Base-by-base conservation (phyloP, 2,888 invertebrate species). In the Gonocerus acuteangulatus region DNA sequence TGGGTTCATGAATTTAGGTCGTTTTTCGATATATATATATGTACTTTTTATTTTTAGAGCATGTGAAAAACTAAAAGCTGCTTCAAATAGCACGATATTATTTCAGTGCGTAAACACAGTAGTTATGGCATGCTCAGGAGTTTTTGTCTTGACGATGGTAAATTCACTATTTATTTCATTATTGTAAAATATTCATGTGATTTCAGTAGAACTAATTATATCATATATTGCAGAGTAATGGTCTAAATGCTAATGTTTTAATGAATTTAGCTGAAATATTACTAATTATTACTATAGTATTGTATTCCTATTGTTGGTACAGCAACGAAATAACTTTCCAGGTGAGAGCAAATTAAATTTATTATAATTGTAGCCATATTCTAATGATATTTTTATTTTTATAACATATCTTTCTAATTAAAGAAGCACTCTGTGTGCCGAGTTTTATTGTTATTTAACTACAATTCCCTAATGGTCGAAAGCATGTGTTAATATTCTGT, bases 91-190 rank as follows among this genome's bases (percentile, higher is more conserved):
- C 18, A 48, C 61, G n/a, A 59, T 64, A 13, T 57, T 63, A 36
- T 60, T 49, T 4, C 65, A 60, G 54, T 62, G 62, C 42, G 54
- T 63, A 16, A 59, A 45, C 57, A 62, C 56, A 2, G 65, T 59
- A 44, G 58, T 61, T 15, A 63, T 64, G 7, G 51, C 60, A 34
- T 65, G 65, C 18, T 60, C 34, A 2, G 65, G 61, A 18, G 62
- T 65, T 9, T 66, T 61, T 44, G 62, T 52, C 44, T 49, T 61
- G 36, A 62, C 51, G n/a, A 62, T 52, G 45, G 64, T 64, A 52
- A 16, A n/a, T 39, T 2, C n/a, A n/a, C n/a, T n/a, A n/a, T n/a
- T n/a, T n/a, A n/a, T n/a, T n/a, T n/a, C n/a, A n/a, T n/a, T n/a
- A n/a, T n/a, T n/a, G n/a, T n/a, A n/a, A n/a, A n/a, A n/a, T n/a